Percentiles rank a stretch among this genome's conserved stretches.
These are phyloP conservation scores for Bucco capensis DNA, from an alignment of 2,113 vertebrate genomes.

Conservation along the genomic window DNA sequence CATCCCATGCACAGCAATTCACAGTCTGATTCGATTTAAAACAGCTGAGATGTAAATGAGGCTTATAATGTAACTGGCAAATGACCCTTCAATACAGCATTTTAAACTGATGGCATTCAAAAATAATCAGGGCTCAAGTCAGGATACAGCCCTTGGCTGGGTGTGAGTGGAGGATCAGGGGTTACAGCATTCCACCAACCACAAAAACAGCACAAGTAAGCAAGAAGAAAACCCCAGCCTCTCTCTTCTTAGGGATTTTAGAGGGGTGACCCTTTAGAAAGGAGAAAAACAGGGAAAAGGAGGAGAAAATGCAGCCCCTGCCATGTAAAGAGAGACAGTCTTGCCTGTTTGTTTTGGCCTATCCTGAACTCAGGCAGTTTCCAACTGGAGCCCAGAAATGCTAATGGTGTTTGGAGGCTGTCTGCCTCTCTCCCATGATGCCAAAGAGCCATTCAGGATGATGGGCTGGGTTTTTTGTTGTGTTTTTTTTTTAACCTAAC, in stretches of 20 bases:
- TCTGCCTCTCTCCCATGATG: constrained; percentile 25
- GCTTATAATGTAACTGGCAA: constrained; percentile 56
- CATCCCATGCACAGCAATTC: background rate
- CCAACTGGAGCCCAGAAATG: constrained; percentile 48
- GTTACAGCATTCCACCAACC: background rate
- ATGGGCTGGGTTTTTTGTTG: background rate
- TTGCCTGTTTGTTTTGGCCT: background rate
- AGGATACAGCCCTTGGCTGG: background rate
- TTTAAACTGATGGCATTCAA: background rate
- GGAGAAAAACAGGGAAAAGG: background rate
- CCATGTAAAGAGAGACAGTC: background rate
- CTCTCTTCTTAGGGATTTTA: background rate
- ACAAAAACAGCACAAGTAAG: background rate
- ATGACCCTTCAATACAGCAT: background rate
- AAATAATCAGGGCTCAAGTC: background rate
- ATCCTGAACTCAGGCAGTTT: background rate
- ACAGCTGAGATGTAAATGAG: constrained; percentile 53
- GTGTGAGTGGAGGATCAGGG: background rate
- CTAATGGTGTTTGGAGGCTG: constrained; percentile 43
- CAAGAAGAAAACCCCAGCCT: background rate
- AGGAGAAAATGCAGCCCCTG: background rate
- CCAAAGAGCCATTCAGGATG: constrained; percentile 4
- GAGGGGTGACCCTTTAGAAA: background rate
- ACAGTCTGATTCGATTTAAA: constrained; percentile 32
- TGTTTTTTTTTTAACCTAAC: background rate